Conservation (phyloP, 1,140 invertebrate species). For the Vollenhovia emeryi region DNA sequence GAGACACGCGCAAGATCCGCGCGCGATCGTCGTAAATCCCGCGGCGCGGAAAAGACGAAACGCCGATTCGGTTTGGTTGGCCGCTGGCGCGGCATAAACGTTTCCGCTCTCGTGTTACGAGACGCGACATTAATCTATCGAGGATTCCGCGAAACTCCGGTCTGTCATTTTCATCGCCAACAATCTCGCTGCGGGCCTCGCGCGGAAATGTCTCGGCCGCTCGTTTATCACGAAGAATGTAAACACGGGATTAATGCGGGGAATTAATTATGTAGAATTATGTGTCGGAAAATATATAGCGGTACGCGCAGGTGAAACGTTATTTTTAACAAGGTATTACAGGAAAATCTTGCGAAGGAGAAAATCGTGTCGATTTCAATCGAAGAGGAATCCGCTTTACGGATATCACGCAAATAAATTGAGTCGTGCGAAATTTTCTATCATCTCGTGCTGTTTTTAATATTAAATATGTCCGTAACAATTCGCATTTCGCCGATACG, state of each 20-base stretch:
- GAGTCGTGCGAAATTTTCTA: not conserved
- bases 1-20: not conserved
- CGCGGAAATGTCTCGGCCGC: not conserved
- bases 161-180: slow-evolving; percentile 12
- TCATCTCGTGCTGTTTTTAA: not conserved
- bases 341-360: not conserved
- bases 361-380: not conserved
- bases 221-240: slow-evolving; percentile 33
- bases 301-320: not conserved
- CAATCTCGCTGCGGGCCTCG: not conserved
- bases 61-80: slow-evolving; percentile 32
- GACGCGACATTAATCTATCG: slow-evolving; percentile 45
- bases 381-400: not conserved
- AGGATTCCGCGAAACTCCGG: slow-evolving; percentile 24
- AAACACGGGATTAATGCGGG: slow-evolving; percentile 10
- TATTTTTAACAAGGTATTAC: not conserved
- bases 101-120: slow-evolving; percentile 23
- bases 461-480: slow-evolving; percentile 23
- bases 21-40: slow-evolving; percentile 35
- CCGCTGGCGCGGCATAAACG: slow-evolving; percentile 38
- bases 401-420: not conserved
- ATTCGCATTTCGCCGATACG: not conserved
- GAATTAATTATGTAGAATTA: slow-evolving; percentile 24
- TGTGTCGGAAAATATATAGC: not conserved
- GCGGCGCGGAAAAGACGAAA: not conserved